Conservation (phyloP, 2,888 invertebrate genomes). For the Campopleginae sp. region DNA sequence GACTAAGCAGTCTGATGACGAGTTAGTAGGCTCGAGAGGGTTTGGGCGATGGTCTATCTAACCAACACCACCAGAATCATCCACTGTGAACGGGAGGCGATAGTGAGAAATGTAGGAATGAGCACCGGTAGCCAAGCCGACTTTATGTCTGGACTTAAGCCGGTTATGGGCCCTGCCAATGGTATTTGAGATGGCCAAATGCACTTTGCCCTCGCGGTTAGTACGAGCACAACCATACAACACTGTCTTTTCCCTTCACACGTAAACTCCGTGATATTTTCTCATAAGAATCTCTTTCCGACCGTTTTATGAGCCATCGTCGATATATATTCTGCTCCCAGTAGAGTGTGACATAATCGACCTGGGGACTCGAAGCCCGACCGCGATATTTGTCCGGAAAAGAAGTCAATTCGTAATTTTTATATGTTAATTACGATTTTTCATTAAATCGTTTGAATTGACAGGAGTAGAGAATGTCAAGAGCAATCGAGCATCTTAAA, state of each 20-base stretch:
- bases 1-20: slow-evolving; percentile 79
- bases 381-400: neutral
- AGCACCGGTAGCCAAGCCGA: slow-evolving; percentile 79
- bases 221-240: slow-evolving; percentile 69
- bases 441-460: neutral
- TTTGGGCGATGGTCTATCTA: slow-evolving; percentile 51
- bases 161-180: slow-evolving; percentile 84
- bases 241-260: slow-evolving; percentile 69
- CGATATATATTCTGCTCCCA: neutral
- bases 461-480: neutral
- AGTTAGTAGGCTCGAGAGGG: slow-evolving; percentile 82
- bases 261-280: slow-evolving; percentile 77
- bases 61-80: slow-evolving; percentile 26
- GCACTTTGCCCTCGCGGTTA: slow-evolving; percentile 78
- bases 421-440: neutral
- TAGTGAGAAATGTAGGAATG: slow-evolving; percentile 66
- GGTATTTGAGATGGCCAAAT: slow-evolving; percentile 84
- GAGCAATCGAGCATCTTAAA: neutral
- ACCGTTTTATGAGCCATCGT: neutral
- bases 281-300: slow-evolving; percentile 61
- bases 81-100: slow-evolving; percentile 59
- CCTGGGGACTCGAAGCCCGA: neutral
- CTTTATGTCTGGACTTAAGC: slow-evolving; percentile 84
- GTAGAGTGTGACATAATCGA: neutral
- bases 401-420: neutral